Conservation (phyloP, 2,888 invertebrate genomes). For the Cecidostiba fungosa region DNA sequence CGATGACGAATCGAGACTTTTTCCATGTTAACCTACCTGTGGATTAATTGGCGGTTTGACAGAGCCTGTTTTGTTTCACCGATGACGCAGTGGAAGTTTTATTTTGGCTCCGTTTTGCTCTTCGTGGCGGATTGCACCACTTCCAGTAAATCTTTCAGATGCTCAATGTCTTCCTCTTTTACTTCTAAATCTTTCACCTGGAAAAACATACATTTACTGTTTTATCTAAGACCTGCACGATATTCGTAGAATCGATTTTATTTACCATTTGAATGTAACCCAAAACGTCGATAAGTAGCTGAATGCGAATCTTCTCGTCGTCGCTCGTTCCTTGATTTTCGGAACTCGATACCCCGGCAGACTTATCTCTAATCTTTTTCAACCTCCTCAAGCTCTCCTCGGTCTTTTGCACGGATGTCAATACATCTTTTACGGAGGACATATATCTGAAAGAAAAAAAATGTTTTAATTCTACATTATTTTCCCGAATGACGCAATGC, state of each 20-base stretch:
- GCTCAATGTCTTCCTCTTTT: constrained; percentile 82
- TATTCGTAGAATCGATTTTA: not conserved
- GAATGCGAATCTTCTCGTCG: constrained; percentile 96
- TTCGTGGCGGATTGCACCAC: constrained; percentile 85
- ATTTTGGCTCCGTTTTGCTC: constrained; percentile 67
- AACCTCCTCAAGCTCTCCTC: constrained; percentile 95
- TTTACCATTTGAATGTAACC: constrained; percentile 85
- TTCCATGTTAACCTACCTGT: not conserved
- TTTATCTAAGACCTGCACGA: not conserved
- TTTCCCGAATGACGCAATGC: constrained; percentile 67
- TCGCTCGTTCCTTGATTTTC: constrained; percentile 87
- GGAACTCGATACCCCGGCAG: constrained; percentile 77
- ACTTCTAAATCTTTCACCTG: constrained; percentile 83
- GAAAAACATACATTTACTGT: constrained; percentile 62
- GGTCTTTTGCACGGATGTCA: constrained; percentile 96
- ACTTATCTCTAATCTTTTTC: constrained; percentile 90
- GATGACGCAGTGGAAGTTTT: constrained; percentile 7
- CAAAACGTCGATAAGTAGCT: constrained; percentile 92
- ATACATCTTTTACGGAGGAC: constrained; percentile 90
- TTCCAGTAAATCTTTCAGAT: constrained; percentile 83
- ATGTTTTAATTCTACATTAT: constrained; percentile 68
- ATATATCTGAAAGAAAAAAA: constrained; percentile 82
- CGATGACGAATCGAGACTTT: not conserved
- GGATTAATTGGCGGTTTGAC: not conserved
- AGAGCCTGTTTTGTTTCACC: not conserved